Evolutionary conservation across 92 coral and sea anemone genomes (phyloP), one percentile per base, ranked within the genome.

Genomic region (Zoanthus sociatus): DNA sequence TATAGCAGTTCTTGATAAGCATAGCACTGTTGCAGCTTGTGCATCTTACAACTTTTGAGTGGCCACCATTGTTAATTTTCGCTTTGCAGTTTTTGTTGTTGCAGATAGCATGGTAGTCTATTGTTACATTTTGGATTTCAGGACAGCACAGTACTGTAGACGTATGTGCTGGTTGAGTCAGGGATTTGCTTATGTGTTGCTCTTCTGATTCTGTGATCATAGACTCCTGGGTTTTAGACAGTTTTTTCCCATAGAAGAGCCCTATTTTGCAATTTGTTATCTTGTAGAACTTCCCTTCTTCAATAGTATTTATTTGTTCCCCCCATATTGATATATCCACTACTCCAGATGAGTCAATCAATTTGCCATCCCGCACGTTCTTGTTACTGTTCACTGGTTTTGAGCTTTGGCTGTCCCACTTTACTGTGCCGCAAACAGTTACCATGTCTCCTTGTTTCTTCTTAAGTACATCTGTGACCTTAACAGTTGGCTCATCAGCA

Each of bases 21-120:
- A 86, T 77, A 46, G 84, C 84, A 50, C 89, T 50, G 84, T 86
- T 86, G 89, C 89, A 86, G 46, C 77, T 54, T 44, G 89, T 86
- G 70, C 89, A 86, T 67, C 84, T 64, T 11, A 86, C 89, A 31
- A 45, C 58, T 31, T 76, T 76, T 46, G 63, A 76, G 16, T 76
- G 71, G 54, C 86, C 70, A 69, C 18, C 78, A 16, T 67, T 83
- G 77, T 83, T 86, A 31, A 86, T 86, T 64, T 63, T 66, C 50
- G 70, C 78, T 50, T 78, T 87, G 74, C 90, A 87, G 37, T 71
- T 55, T 46, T 75, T 75, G 61, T 16, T 75, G 89, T 86, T 86
- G 83, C 89, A 86, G 14, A 87, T 87, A 55, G 71, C 89, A 77
- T 77, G 33, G 21, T 53, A 77, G 89, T 87, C 84, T 16, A 17